Percentiles rank a stretch among this genome's conserved stretches.
Conservation (phyloP, 1,140 invertebrate genomes). For the Coelopa frigida region DNA sequence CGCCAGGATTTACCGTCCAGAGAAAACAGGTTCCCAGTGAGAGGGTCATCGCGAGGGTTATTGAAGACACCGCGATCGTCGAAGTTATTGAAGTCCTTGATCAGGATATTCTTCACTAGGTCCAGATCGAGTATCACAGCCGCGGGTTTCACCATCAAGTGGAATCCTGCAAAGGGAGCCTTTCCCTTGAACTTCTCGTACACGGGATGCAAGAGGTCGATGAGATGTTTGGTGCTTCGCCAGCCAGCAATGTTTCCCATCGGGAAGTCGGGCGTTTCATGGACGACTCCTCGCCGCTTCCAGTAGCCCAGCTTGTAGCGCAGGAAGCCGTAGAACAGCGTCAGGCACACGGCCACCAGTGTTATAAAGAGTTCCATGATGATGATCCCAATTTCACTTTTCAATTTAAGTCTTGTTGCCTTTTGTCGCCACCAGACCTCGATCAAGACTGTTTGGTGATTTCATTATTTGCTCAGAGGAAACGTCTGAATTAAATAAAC, state of each 20-base stretch:
- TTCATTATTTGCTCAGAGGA: too few species aligned
- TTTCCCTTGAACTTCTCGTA: constrained; percentile 27
- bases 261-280: constrained; percentile 20
- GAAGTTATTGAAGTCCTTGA: constrained; percentile 54
- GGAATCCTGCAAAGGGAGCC: constrained; percentile 30
- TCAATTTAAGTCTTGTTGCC: too few species aligned
- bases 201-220: constrained; percentile 25
- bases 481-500: too few species aligned
- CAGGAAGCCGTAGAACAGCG: constrained; percentile 13
- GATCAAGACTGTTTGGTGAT: too few species aligned
- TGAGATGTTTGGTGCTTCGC: constrained; percentile 21
- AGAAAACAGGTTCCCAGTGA: constrained; percentile 49
- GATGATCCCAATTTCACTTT: too few species aligned
- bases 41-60: constrained; percentile 48
- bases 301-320: constrained; percentile 41
- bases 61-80: constrained; percentile 46
- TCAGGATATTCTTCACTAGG: constrained; percentile 49
- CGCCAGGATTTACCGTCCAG: constrained; percentile 54
- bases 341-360: not conserved
- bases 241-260: constrained; percentile 26
- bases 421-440: too few species aligned
- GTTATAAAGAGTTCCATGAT: not conserved
- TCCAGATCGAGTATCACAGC: constrained; percentile 31
- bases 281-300: constrained; percentile 41
- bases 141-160: constrained; percentile 24